These are phyloP conservation scores for Crypturellus tataupa DNA, from an alignment of 2,797 vertebrate species.

Conservation along the genomic window DNA sequence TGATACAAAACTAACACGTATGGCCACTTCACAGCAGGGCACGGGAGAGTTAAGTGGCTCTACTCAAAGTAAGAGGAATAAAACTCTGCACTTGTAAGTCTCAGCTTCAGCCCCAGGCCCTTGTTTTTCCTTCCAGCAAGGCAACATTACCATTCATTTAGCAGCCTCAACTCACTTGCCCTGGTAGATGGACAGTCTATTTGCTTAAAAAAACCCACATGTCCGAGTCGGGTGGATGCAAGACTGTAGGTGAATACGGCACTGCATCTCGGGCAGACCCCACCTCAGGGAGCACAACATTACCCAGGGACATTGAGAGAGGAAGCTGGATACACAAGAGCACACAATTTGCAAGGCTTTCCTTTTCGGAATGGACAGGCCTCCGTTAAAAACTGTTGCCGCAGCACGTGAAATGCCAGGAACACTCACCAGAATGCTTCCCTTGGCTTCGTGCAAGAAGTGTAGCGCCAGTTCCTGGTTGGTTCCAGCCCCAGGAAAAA, in stretches of 20 bases:
- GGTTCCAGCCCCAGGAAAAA: constrained; percentile 92
- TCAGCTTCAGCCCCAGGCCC: not conserved
- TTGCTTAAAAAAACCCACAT: not conserved
- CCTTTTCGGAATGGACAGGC: not conserved
- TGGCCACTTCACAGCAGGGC: not conserved
- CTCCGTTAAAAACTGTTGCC: not conserved
- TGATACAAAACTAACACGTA: not conserved
- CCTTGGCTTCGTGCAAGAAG: constrained; percentile 91
- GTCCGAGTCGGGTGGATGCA: not conserved
- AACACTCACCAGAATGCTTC: constrained; percentile 93
- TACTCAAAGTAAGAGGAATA: not conserved
- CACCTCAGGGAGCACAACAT: not conserved
- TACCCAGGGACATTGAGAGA: not conserved
- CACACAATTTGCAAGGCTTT: not conserved
- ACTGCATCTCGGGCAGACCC: not conserved
- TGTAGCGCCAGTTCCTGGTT: constrained; percentile 97
- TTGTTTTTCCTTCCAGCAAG: not conserved
- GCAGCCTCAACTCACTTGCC: not conserved
- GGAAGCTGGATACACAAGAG: not conserved
- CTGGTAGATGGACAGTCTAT: not conserved
- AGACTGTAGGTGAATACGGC: not conserved
- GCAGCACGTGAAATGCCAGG: not conserved
- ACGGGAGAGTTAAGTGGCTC: not conserved
- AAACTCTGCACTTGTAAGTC: not conserved
- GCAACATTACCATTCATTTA: not conserved